These are phyloP conservation scores for Diloba caeruleocephala DNA, from an alignment of 2,888 invertebrate genomes.

Conservation along the genomic window DNA sequence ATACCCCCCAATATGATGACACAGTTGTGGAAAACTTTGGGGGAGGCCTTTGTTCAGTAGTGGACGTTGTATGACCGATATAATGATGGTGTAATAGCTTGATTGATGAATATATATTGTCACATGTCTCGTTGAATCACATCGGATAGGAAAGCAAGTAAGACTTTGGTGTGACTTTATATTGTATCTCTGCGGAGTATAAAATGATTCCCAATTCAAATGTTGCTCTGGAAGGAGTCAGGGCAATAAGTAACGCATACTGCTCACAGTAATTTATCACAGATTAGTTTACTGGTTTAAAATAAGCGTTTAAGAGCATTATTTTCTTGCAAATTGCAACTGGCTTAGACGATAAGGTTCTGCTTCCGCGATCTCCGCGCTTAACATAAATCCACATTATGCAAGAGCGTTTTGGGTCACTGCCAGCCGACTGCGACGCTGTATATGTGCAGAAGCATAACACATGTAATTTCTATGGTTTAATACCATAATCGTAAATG, in stretches of 20 bases:
- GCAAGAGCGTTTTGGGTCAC: conserved; percentile 83
- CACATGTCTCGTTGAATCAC: too few species aligned
- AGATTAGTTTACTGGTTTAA: conserved; percentile 58
- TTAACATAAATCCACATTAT: conserved; percentile 83
- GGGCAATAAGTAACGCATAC: conserved; percentile 8
- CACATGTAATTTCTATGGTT: conserved; percentile 39
- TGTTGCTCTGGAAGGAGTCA: too few species aligned
- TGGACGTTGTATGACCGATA: too few species aligned
- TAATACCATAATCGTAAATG: conserved; percentile 10
- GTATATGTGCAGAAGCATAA: conserved; percentile 44
- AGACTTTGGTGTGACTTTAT: too few species aligned
- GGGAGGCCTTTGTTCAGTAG: too few species aligned
- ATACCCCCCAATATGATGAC: too few species aligned
- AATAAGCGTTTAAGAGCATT: conserved; percentile 52
- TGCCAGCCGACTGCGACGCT: conserved; percentile 76
- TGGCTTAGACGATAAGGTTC: conserved; percentile 67
- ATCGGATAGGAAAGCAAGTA: too few species aligned
- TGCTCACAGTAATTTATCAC: conserved; percentile 52
- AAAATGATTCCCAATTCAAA: too few species aligned
- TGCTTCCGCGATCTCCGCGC: conserved; percentile 61
- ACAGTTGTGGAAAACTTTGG: too few species aligned
- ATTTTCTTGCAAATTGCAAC: conserved; percentile 76
- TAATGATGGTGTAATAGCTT: too few species aligned
- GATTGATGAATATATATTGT: too few species aligned
- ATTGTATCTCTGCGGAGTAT: too few species aligned